Evolutionary conservation across 2,888 invertebrate genomes (phyloP), one percentile per base, ranked within the genome.

Genomic region (Tenthredo livida): DNA sequence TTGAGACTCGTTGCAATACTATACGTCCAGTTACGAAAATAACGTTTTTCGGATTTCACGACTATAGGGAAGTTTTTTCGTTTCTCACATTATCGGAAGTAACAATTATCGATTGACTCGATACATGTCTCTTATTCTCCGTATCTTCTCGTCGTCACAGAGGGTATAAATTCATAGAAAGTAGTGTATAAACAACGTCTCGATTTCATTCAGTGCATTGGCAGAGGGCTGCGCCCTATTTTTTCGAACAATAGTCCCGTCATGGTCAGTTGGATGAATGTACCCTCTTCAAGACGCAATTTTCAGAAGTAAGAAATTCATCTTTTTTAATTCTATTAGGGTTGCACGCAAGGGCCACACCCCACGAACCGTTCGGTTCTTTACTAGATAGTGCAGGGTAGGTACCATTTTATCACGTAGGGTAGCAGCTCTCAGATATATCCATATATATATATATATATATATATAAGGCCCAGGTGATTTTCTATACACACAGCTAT

Each of bases 261-360:
- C 33, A 12, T 33, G 25, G 29, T 47, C 40, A 29, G 15, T 33
- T 15, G 29, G 17, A 29, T 15, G 29, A 29, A 47, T 21, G 25
- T 25, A 47, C 43, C 47, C 67, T 65, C 70, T 83, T 12, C n/a
- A 70, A 83, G 83, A 67, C 65, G 83, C 65, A 47, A 70, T 70
- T 50, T 70, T 40, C 83, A 33, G 80, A 21, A 83, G 83, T 83
- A 67, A 86, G 86, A 85, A 85, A 75, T 86, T 87, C 87, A 86
- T 86, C 86, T 86, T 85, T 82, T 85, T 84, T 89, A 87, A 90
- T 90, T 90, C 87, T 87, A 88, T 90, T 85, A 88, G 84, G 82
- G 29, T 83, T 70, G 86, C 86, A 88, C 86, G 88, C 87, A 86
- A 87, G 25, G 85, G 87, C 86, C 84, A 54, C 87, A 82, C 87